Evolutionary conservation across 2,113 vertebrate genomes (phyloP).

Genomic region (Amazona vittata): DNA sequence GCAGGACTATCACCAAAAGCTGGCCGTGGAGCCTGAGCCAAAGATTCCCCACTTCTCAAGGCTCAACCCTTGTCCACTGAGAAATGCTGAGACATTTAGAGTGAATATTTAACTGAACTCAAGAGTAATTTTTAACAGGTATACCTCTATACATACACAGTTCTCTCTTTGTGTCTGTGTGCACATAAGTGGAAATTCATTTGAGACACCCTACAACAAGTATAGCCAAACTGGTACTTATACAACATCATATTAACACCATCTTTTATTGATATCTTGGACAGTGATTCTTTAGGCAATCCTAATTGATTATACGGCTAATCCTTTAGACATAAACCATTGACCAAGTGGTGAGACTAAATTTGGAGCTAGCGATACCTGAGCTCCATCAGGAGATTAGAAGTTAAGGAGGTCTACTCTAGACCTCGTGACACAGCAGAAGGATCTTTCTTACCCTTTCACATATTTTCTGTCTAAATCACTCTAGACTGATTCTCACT

Average conservation of each 20-base stretch:
- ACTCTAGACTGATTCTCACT: not conserved
- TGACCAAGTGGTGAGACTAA: not conserved
- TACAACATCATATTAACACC: not conserved
- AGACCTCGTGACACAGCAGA: not conserved
- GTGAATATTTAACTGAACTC: not conserved
- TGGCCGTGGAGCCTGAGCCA: not conserved
- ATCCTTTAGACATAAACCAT: not conserved
- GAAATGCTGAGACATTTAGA: not conserved
- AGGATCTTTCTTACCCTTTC: not conserved
- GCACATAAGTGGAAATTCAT: not conserved
- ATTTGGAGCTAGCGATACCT: not conserved
- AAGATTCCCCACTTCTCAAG: not conserved
- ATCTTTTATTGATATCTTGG: not conserved
- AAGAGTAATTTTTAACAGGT: not conserved
- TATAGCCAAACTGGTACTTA: not conserved
- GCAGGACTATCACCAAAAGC: not conserved
- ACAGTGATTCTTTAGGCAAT: not conserved
- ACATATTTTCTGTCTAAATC: not conserved
- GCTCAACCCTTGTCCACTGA: not conserved
- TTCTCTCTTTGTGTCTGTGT: not conserved
- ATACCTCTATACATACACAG: not conserved
- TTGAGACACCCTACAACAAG: not conserved
- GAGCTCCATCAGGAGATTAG: not conserved
- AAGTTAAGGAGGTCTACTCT: not conserved
- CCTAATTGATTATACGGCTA: not conserved